phyloP scores from a whole-genome alignment of 1,140 invertebrate genomes.

The Bombus polaris region DNA sequence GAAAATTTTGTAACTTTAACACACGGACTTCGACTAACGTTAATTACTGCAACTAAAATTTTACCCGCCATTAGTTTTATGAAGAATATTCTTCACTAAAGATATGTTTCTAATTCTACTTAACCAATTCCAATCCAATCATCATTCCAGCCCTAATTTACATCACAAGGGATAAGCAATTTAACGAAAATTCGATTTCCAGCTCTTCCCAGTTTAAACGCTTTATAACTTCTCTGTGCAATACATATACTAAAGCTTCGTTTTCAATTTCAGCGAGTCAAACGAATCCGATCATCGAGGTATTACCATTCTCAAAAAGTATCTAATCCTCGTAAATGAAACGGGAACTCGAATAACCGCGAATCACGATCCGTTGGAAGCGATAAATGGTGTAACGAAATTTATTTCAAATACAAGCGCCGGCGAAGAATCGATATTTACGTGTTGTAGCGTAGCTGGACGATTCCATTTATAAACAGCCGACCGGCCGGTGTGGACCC shows the following conservation, averaged over 20 bases:
- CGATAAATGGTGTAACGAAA: conserved; percentile 17
- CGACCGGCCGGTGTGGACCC: conserved; percentile 9
- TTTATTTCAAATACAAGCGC: conserved; percentile 25
- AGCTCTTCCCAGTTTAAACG: not conserved
- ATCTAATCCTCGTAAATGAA: not conserved
- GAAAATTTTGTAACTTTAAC: not conserved
- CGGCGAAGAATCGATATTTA: conserved; percentile 43
- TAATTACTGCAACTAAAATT: not conserved
- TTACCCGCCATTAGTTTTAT: not conserved
- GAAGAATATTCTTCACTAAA: no score
- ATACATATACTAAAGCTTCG: not conserved
- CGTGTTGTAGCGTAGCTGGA: conserved; percentile 4
- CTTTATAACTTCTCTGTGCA: not conserved
- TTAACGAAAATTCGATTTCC: not conserved
- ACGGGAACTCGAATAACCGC: not conserved
- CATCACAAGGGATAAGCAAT: not conserved
- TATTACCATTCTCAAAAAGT: no score
- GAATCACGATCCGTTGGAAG: not conserved
- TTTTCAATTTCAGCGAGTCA: not conserved
- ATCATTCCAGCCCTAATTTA: no score
- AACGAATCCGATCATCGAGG: not conserved
- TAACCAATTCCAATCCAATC: not conserved
- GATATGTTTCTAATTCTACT: not conserved
- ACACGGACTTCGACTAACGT: no score
- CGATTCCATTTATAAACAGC: conserved; percentile 64